These are phyloP conservation scores for Carettochelys insculpta DNA, from an alignment of 2,113 vertebrate species.

Conservation along the genomic window DNA sequence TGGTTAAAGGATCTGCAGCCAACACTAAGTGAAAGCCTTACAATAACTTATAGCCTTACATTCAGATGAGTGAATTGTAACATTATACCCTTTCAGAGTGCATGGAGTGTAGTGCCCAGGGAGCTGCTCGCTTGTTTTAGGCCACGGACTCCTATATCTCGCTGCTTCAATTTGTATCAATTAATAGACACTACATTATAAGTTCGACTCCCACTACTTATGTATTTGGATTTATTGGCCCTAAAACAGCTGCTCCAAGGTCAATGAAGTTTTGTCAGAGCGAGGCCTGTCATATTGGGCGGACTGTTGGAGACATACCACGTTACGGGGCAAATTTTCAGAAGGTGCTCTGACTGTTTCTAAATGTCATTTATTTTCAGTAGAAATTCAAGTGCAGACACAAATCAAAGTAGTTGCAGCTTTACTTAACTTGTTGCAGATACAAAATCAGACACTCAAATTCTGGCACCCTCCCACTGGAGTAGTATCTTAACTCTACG, in stretches of 20 bases:
- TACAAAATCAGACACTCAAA: background rate
- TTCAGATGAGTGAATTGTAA: background rate
- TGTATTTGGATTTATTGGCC: background rate
- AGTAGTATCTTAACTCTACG: background rate
- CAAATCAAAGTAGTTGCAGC: background rate
- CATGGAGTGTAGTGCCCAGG: background rate
- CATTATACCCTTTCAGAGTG: background rate
- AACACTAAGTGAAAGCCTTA: background rate
- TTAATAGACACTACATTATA: fast-evolving
- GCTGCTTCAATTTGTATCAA: background rate
- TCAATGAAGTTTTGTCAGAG: background rate
- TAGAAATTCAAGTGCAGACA: background rate
- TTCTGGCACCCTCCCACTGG: background rate
- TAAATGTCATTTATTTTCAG: background rate
- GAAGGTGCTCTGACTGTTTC: background rate
- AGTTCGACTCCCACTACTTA: background rate
- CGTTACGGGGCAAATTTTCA: background rate
- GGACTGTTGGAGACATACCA: background rate
- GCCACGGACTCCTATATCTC: background rate
- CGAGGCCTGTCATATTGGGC: background rate
- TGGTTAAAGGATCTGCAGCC: background rate
- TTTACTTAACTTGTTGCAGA: background rate
- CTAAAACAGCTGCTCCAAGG: background rate
- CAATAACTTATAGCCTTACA: background rate
- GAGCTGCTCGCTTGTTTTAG: background rate